These are phyloP conservation scores for Nymphalis polychloros DNA, from an alignment of 2,888 invertebrate genomes.

Conservation along the genomic window DNA sequence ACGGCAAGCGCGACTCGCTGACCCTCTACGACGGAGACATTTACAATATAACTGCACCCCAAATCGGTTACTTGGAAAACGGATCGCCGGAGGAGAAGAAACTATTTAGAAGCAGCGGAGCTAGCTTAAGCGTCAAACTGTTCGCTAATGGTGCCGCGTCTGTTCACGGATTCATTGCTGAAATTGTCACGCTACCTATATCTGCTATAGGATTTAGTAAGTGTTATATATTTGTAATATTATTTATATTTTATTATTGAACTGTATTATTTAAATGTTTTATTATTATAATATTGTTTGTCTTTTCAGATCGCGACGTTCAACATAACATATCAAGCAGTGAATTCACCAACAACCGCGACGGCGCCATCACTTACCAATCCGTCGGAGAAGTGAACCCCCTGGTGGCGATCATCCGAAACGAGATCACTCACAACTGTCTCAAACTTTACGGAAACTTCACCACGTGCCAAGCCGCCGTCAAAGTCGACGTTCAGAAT, in stretches of 20 bases:
- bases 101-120: slow-evolving; percentile 87
- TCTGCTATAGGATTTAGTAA: slow-evolving; percentile 94
- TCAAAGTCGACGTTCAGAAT: slow-evolving; percentile 95
- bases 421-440: slow-evolving; percentile 93
- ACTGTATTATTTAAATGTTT: too few relatives aligned
- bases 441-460: slow-evolving; percentile 96
- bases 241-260: too few relatives aligned
- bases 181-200: slow-evolving; percentile 96
- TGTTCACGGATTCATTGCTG: slow-evolving; percentile 98
- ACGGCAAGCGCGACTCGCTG: slow-evolving; percentile 91
- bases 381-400: slow-evolving; percentile 98
- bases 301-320: slow-evolving; percentile 90
- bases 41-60: slow-evolving; percentile 89
- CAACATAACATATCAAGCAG: slow-evolving; percentile 94
- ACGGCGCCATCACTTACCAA: slow-evolving; percentile 93
- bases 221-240: slow-evolving; percentile 53
- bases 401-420: slow-evolving; percentile 91
- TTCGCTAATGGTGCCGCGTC: slow-evolving; percentile 97
- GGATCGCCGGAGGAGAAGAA: slow-evolving; percentile 87
- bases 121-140: slow-evolving; percentile 93
- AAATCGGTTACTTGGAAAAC: slow-evolving; percentile 87
- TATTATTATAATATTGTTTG: neutral
- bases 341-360: slow-evolving; percentile 89
- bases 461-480: slow-evolving; percentile 91
- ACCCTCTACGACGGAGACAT: slow-evolving; percentile 96